phyloP scores from a whole-genome alignment of 2,113 vertebrate genomes.

The Ochotona curzoniae region DNA sequence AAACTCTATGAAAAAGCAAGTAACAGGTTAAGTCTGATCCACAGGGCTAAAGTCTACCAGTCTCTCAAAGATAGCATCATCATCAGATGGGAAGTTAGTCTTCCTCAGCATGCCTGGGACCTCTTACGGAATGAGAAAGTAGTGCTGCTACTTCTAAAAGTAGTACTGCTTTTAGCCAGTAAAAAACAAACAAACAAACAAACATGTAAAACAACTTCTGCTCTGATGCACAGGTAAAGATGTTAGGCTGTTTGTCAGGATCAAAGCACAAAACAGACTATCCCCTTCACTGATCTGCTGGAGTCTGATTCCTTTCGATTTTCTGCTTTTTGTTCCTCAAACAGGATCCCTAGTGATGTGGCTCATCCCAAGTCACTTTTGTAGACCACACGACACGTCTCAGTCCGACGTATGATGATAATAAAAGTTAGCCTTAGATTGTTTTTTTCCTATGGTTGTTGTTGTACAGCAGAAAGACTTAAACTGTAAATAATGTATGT shows the following conservation, averaged over 20 bases:
- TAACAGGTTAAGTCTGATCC: not conserved
- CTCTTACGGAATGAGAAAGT: constrained; percentile 3
- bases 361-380: constrained; percentile 86
- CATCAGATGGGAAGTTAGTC: not conserved
- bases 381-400: constrained; percentile 86
- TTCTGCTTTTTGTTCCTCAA: constrained; percentile 79
- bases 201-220: not conserved
- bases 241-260: not conserved
- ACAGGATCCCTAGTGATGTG: constrained; percentile 83
- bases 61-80: not conserved
- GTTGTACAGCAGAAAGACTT: constrained; percentile 91
- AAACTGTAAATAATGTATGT: constrained; percentile 95
- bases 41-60: not conserved
- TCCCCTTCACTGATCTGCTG: constrained; percentile 11
- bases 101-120: not conserved
- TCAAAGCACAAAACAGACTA: constrained; percentile 67
- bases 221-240: not conserved
- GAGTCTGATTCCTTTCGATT: constrained; percentile 78
- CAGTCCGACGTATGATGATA: constrained; percentile 83
- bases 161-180: not conserved
- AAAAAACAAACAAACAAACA: not conserved
- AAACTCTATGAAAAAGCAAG: not conserved
- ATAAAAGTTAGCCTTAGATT: constrained; percentile 87
- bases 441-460: constrained; percentile 93
- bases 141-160: not conserved